These are phyloP conservation scores for Xenopus laevis DNA, from an alignment of 2,113 vertebrate genomes.

Conservation along the genomic window DNA sequence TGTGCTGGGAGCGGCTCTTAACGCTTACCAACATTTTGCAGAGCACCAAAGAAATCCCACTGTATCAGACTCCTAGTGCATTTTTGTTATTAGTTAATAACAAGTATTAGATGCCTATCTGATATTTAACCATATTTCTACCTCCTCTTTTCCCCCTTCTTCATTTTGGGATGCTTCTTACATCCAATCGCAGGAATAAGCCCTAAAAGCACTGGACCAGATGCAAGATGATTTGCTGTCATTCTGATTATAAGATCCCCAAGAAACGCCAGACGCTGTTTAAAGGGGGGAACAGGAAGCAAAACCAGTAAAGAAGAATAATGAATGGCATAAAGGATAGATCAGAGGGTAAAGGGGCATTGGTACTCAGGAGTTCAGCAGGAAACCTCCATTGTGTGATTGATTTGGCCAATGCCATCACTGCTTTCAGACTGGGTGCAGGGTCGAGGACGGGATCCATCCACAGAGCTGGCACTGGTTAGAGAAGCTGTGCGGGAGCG, in stretches of 20 bases:
- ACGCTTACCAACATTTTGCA: too few relatives aligned
- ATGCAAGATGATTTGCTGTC: slow-evolving; percentile 12
- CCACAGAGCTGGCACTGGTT: slow-evolving; percentile 88
- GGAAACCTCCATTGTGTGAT: slow-evolving; percentile 98
- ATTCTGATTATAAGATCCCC: slow-evolving; percentile 24
- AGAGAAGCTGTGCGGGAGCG: slow-evolving; percentile 95
- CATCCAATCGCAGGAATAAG: slow-evolving; percentile 1
- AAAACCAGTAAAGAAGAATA: slow-evolving; percentile 27
- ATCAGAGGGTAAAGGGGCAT: not conserved
- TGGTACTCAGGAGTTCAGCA: slow-evolving; percentile 70
- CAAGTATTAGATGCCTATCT: not conserved
- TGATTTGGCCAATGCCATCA: slow-evolving; percentile 85
- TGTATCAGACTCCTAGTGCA: too few relatives aligned
- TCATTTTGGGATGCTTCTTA: slow-evolving; percentile 7
- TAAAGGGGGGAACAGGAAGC: slow-evolving; percentile 26
- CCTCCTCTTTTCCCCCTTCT: not conserved
- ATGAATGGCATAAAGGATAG: slow-evolving; percentile 11
- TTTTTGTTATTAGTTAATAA: not conserved
- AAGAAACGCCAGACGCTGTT: slow-evolving; percentile 37
- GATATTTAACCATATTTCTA: not conserved
- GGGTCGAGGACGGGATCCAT: slow-evolving; percentile 77
- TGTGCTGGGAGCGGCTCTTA: too few relatives aligned
- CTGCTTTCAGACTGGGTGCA: slow-evolving; percentile 92
- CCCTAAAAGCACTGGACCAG: slow-evolving; percentile 15
- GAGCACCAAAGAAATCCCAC: too few relatives aligned